Evolutionary conservation across 2,113 vertebrate species (phyloP).

Genomic region (Corythornis cristatus): DNA sequence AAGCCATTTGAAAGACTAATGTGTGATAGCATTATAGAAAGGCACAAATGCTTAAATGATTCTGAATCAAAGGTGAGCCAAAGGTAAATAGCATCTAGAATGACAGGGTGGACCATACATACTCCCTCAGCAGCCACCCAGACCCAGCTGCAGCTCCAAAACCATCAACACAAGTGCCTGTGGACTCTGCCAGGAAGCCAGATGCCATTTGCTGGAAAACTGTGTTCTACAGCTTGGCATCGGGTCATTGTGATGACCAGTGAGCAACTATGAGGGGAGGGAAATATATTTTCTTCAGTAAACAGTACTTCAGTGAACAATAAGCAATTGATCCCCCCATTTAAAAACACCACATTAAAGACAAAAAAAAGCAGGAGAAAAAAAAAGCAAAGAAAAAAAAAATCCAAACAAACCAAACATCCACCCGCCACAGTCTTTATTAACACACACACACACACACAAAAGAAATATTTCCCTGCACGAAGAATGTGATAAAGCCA

Average conservation of each 20-base stretch:
- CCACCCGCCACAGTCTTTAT: not conserved
- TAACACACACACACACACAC: not conserved
- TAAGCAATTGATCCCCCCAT: not conserved
- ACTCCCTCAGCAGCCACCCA: constrained; percentile 14
- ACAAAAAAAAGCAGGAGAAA: not conserved
- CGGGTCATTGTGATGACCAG: constrained; percentile 41
- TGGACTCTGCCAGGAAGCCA: constrained; percentile 46
- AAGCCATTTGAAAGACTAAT: constrained; percentile 24
- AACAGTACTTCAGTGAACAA: not conserved
- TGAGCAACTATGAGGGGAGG: constrained; percentile 20
- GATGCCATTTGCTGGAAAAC: constrained; percentile 53
- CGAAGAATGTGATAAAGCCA: not conserved
- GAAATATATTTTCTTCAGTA: constrained; percentile 30
- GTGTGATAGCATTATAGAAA: not conserved
- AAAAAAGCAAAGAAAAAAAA: no score
- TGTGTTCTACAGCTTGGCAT: constrained; percentile 27
- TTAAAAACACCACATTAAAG: not conserved
- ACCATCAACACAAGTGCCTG: not conserved
- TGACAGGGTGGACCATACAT: not conserved
- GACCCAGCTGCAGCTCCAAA: constrained; percentile 47
- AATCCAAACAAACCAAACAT: not conserved
- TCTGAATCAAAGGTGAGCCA: constrained; percentile 64
- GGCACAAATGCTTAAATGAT: constrained; percentile 33
- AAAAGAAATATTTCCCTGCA: not conserved
- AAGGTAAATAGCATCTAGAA: constrained; percentile 57